These are phyloP conservation scores for Morinoia aosen DNA, from an alignment of 2,888 invertebrate species.

Conservation along the genomic window DNA sequence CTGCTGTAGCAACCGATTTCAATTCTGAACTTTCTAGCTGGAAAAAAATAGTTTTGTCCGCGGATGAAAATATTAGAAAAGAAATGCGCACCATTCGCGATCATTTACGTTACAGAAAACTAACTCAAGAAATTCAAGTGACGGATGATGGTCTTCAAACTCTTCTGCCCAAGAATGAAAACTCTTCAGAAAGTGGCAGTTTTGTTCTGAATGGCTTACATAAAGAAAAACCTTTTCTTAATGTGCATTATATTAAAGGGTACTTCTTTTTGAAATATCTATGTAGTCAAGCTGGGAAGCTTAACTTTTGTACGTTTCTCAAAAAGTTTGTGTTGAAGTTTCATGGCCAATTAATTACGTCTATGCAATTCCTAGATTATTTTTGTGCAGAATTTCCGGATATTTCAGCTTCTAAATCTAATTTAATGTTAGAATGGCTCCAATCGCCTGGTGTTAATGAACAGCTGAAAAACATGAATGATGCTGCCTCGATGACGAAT, in stretches of 20 bases:
- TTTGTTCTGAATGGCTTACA: slow-evolving; percentile 72
- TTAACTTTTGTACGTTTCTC: slow-evolving; percentile 70
- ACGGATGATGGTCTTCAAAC: background rate
- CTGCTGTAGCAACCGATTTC: background rate
- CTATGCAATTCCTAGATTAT: slow-evolving; percentile 70
- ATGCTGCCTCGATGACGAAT: slow-evolving; percentile 40
- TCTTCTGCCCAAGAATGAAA: background rate
- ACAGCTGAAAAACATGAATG: slow-evolving; percentile 54
- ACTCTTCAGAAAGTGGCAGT: slow-evolving; percentile 58
- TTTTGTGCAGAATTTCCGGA: slow-evolving; percentile 69
- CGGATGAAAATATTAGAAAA: background rate
- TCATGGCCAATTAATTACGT: slow-evolving; percentile 71
- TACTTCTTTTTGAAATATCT: slow-evolving; percentile 72
- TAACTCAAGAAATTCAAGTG: slow-evolving; percentile 28
- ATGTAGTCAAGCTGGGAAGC: slow-evolving; percentile 70
- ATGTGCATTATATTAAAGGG: slow-evolving; percentile 73
- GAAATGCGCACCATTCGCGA: background rate
- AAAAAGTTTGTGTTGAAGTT: slow-evolving; percentile 68
- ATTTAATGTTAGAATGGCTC: slow-evolving; percentile 58
- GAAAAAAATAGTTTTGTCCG: background rate
- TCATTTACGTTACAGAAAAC: slow-evolving; percentile 15
- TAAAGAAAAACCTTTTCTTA: slow-evolving; percentile 72
- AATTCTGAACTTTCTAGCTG: background rate
- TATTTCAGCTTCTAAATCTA: slow-evolving; percentile 22
- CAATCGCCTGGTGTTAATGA: slow-evolving; percentile 59